phyloP scores from a whole-genome alignment of 2,797 vertebrate species.

The Pipistrellus pygmaeus region DNA sequence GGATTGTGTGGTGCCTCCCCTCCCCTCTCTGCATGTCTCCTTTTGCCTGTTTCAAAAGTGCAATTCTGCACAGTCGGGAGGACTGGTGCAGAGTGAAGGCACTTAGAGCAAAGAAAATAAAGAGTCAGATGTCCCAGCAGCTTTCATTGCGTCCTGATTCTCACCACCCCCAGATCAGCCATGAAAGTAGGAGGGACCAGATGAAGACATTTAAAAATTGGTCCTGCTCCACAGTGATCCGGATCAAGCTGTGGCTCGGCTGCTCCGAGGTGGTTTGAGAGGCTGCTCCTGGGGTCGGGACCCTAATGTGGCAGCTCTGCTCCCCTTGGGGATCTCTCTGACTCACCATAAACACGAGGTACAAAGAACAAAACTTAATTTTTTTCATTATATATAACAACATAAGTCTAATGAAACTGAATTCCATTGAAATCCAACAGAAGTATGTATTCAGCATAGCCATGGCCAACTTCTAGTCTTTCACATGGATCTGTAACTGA shows the following conservation, averaged over 20 bases:
- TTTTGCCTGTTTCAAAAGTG: slow-evolving; percentile 63
- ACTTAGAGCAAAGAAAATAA: slow-evolving; percentile 81
- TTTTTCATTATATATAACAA: background rate
- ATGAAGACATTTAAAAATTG: slow-evolving; percentile 85
- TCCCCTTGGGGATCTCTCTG: background rate
- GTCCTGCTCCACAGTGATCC: slow-evolving; percentile 78
- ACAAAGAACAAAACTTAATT: background rate
- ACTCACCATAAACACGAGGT: background rate
- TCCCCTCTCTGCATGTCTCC: background rate
- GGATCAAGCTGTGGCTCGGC: slow-evolving; percentile 66
- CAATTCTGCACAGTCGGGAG: slow-evolving; percentile 64
- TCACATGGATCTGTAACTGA: slow-evolving; percentile 18
- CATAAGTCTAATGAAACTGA: background rate
- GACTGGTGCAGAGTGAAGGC: slow-evolving; percentile 74
- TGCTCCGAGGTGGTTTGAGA: slow-evolving; percentile 24
- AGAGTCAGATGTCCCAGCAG: slow-evolving; percentile 84
- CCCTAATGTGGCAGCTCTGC: rapidly evolving
- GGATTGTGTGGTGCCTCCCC: background rate
- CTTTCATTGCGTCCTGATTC: slow-evolving; percentile 81
- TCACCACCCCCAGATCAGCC: slow-evolving; percentile 84
- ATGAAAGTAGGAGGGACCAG: slow-evolving; percentile 84
- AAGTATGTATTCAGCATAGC: slow-evolving; percentile 7
- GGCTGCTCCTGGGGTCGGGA: background rate
- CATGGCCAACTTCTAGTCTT: slow-evolving; percentile 62
- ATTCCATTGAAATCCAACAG: slow-evolving; percentile 27